Conservation (phyloP, 2,888 invertebrate species). For the Sarcophaga rosellei region DNA sequence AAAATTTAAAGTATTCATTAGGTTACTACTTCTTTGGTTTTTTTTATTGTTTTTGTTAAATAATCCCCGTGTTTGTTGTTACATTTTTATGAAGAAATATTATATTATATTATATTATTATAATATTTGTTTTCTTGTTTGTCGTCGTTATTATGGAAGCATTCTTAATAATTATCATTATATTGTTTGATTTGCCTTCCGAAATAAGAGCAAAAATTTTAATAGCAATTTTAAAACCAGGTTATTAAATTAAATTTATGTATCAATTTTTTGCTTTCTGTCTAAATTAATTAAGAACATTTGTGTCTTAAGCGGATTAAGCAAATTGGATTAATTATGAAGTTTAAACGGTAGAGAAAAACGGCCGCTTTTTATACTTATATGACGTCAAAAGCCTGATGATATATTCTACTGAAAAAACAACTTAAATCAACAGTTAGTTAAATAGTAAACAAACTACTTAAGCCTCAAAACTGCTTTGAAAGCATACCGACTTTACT, state of each 20-base stretch:
- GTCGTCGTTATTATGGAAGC: background rate
- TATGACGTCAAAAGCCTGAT: background rate
- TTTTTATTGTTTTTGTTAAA: background rate
- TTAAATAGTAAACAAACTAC: too few species aligned
- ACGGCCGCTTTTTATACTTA: background rate
- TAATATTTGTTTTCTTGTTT: background rate
- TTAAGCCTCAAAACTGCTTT: too few species aligned
- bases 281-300: conserved; percentile 44
- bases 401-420: background rate
- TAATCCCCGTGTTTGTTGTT: conserved; percentile 48
- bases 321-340: conserved; percentile 24
- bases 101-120: background rate
- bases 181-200: conserved; percentile 22
- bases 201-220: conserved; percentile 38
- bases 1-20: background rate
- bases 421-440: too few species aligned
- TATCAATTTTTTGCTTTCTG: conserved; percentile 40
- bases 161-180: conserved; percentile 39
- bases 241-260: conserved; percentile 32
- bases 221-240: background rate
- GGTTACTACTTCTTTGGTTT: background rate
- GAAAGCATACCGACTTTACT: too few species aligned
- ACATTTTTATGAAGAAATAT: conserved; percentile 36
- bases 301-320: conserved; percentile 29
- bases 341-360: background rate